phyloP scores from a whole-genome alignment of 2,797 vertebrate genomes.

The Sebastes trivittatus region DNA sequence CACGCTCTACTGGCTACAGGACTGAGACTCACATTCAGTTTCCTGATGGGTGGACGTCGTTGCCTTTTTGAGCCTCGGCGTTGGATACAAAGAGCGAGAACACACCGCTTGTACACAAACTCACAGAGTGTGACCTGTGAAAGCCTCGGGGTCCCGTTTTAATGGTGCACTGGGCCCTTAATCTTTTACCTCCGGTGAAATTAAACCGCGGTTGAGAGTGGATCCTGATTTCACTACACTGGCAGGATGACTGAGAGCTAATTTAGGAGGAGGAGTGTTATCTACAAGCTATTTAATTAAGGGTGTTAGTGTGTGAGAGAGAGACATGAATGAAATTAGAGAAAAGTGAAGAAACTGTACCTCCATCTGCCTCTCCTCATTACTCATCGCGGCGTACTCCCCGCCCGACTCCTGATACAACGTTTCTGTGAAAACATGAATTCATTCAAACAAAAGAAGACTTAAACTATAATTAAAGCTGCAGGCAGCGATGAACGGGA shows the following conservation, averaged over 20 bases:
- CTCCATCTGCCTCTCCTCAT: slow-evolving; percentile 88
- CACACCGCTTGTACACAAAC: background rate
- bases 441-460: background rate
- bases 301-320: background rate
- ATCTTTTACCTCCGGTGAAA: slow-evolving; percentile 1
- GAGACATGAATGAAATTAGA: background rate
- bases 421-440: slow-evolving; percentile 78
- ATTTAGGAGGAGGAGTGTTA: slow-evolving; percentile 13
- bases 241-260: slow-evolving; percentile 12
- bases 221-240: slow-evolving; percentile 1
- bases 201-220: background rate
- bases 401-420: slow-evolving; percentile 85
- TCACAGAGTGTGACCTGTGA: background rate
- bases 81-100: slow-evolving; percentile 1
- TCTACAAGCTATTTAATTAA: slow-evolving; percentile 19
- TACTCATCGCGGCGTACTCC: slow-evolving; percentile 83
- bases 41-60: background rate
- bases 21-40: slow-evolving; percentile 30
- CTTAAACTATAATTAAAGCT: no score
- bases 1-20: background rate
- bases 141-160: background rate
- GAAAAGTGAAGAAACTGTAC: slow-evolving; percentile 70
- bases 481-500: no score
- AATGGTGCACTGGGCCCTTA: background rate
- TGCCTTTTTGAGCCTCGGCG: background rate